Evolutionary conservation across 2,797 vertebrate species (phyloP).

Genomic region (Cyclura pinguis): DNA sequence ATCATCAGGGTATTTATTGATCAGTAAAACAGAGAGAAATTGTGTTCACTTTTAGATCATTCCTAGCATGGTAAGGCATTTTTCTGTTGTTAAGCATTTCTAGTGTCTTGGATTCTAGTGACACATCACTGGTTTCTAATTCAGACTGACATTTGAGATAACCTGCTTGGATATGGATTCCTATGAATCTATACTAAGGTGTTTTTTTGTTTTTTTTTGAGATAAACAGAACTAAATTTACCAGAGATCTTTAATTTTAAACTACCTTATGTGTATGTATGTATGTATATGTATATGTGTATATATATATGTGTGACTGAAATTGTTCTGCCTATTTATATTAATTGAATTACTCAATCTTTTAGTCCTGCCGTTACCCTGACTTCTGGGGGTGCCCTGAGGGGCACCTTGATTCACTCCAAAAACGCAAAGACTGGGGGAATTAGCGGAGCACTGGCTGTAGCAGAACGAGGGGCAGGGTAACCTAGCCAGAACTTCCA

Average conservation of each 20-base stretch:
- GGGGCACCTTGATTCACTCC: too few relatives aligned
- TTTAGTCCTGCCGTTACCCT: too few relatives aligned
- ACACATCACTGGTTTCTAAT: conserved; percentile 57
- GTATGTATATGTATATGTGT: too few relatives aligned
- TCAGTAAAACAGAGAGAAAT: conserved; percentile 10
- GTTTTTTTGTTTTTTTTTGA: neutral
- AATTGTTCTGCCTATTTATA: neutral
- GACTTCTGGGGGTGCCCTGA: too few relatives aligned
- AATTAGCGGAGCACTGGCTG: too few relatives aligned
- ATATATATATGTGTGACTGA: neutral
- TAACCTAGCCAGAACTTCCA: too few relatives aligned
- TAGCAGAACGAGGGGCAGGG: too few relatives aligned
- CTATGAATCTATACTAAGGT: conserved; percentile 19
- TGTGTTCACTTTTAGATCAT: conserved; percentile 32
- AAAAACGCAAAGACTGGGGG: too few relatives aligned
- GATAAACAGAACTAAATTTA: neutral
- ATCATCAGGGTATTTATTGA: conserved; percentile 42
- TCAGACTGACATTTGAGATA: conserved; percentile 22
- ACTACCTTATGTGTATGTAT: neutral
- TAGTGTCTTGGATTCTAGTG: conserved; percentile 40
- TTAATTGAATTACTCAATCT: neutral
- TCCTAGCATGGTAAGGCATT: conserved; percentile 28
- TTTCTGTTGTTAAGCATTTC: conserved; percentile 42
- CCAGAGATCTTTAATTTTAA: neutral
- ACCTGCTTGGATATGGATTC: conserved; percentile 43